phyloP scores from a whole-genome alignment of 2,888 invertebrate species.

The Cremastinae sp. region DNA sequence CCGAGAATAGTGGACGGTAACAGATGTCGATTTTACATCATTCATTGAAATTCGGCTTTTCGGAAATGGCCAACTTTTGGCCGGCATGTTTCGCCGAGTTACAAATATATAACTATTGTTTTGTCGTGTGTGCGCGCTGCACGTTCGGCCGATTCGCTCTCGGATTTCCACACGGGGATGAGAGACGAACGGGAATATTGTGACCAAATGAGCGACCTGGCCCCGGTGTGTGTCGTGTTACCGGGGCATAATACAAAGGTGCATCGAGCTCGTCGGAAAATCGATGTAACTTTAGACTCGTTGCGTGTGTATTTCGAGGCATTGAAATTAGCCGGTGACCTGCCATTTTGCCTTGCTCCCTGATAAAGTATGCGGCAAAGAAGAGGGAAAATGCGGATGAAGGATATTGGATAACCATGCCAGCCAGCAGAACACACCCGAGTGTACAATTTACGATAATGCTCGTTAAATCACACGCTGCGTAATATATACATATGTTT shows the following conservation, averaged over 20 bases:
- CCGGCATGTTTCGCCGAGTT: no score
- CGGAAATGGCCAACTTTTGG: no score
- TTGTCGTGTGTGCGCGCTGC: conserved; percentile 2
- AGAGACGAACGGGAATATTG: not conserved
- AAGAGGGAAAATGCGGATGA: not conserved
- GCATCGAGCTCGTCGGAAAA: conserved; percentile 37
- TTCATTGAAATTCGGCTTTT: not conserved
- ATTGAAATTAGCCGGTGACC: conserved; percentile 21
- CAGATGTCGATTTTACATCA: no score
- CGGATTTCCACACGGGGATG: not conserved
- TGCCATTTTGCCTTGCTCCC: conserved; percentile 24
- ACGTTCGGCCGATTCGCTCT: not conserved
- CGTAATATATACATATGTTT: not conserved
- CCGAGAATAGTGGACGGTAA: no score
- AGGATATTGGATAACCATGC: conserved; percentile 14
- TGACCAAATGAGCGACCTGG: not conserved
- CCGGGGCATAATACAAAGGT: conserved; percentile 36
- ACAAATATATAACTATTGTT: no score
- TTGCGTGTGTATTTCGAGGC: conserved; percentile 27
- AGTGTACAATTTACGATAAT: conserved; percentile 11
- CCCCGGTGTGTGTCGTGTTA: conserved; percentile 25
- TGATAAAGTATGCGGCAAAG: not conserved
- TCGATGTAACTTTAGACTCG: conserved; percentile 45
- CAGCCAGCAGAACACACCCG: not conserved
- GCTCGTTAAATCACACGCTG: not conserved